A percentile compares a stretch with the other conserved stretches of the same genome.
Evolutionary conservation across 2,888 invertebrate genomes (phyloP).

Genomic region (Callinectes sapidus): DNA sequence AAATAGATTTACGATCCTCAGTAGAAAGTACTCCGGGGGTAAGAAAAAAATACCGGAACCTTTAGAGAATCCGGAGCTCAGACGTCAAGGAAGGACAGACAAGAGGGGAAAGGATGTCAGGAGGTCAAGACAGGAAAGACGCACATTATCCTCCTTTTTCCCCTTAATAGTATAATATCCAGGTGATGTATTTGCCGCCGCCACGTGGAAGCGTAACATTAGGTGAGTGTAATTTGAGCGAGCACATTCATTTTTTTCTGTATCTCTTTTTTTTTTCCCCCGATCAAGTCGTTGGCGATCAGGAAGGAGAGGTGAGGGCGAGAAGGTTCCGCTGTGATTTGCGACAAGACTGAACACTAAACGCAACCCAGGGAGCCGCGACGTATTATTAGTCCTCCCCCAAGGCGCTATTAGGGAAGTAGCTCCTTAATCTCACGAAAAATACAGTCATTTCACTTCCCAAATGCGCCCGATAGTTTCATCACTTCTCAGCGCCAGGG

Average conservation of each 20-base stretch:
- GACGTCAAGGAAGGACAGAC: not conserved
- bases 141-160: not conserved
- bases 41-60: not conserved
- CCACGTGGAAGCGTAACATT: not conserved
- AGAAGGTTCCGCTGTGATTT: not conserved
- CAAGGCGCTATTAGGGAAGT: constrained; percentile 16
- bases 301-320: not conserved
- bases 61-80: not conserved
- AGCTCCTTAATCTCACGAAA: constrained; percentile 32
- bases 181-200: not conserved
- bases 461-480: constrained; percentile 22
- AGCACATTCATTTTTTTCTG: not conserved
- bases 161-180: not conserved
- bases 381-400: constrained; percentile 17
- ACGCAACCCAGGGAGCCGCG: constrained; percentile 7
- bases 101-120: not conserved
- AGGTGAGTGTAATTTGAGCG: not conserved
- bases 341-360: not conserved
- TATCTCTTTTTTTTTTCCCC: no score
- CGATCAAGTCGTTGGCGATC: no score
- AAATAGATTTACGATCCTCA: not conserved
- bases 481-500: constrained; percentile 17
- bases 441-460: constrained; percentile 24
- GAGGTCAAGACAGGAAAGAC: not conserved
- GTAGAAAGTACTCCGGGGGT: not conserved